Conservation (phyloP, 2,797 vertebrate genomes). For the Sebastes matsubarae region DNA sequence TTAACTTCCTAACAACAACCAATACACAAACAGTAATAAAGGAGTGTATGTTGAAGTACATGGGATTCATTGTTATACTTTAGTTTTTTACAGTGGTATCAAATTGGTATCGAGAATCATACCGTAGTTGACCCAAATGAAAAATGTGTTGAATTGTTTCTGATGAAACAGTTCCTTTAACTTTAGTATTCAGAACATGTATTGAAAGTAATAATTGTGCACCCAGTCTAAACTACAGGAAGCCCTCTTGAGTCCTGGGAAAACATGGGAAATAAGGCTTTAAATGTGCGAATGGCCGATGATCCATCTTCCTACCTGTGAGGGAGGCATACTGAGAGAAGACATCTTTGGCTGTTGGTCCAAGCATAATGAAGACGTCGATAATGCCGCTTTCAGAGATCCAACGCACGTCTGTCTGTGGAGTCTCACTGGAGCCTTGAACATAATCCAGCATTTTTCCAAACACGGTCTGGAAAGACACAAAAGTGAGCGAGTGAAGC, state of each 20-base stretch:
- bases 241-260: neutral
- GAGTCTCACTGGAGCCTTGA: conserved; percentile 90
- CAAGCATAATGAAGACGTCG: conserved; percentile 90
- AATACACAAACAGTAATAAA: no score
- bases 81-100: no score
- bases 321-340: conserved; percentile 91
- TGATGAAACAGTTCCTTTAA: neutral
- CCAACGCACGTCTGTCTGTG: conserved; percentile 94
- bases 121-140: neutral
- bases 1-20: no score
- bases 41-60: no score
- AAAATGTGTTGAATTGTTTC: neutral
- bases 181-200: neutral
- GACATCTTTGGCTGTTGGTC: conserved; percentile 84
- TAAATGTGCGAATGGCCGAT: neutral
- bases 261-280: neutral
- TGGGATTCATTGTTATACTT: no score
- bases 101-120: no score
- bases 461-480: conserved; percentile 80
- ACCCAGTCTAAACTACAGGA: neutral
- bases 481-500: neutral
- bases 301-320: conserved; percentile 80
- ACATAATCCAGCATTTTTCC: conserved; percentile 88
- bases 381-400: conserved; percentile 95
- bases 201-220: neutral